Conservation (phyloP, 1,140 invertebrate genomes). For the Drosophila azteca region DNA sequence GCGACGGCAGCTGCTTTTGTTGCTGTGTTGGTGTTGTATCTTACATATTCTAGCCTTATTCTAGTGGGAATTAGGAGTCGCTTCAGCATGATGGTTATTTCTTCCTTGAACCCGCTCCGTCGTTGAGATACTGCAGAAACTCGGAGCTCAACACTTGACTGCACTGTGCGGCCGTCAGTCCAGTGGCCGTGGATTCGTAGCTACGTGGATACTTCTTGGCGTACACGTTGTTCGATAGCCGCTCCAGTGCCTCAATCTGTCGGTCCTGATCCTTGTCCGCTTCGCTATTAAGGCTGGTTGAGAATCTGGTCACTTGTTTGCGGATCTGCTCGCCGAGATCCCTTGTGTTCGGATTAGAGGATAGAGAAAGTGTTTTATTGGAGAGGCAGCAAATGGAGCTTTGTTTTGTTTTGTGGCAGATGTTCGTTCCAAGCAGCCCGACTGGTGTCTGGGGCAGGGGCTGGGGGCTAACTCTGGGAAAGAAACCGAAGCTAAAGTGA, state of each 20-base stretch:
- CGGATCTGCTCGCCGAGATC: slow-evolving; percentile 91
- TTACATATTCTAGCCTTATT: slow-evolving; percentile 39
- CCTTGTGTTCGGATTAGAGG: slow-evolving; percentile 84
- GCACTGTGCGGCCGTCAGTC: slow-evolving; percentile 89
- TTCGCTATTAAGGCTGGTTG: slow-evolving; percentile 85
- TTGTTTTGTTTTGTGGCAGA: slow-evolving; percentile 9
- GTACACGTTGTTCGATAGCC: slow-evolving; percentile 89
- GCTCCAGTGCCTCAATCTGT: slow-evolving; percentile 88
- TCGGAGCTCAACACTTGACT: slow-evolving; percentile 89
- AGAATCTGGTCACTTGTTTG: slow-evolving; percentile 86
- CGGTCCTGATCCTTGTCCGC: slow-evolving; percentile 86
- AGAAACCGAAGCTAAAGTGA: neutral
- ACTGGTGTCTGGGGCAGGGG: slow-evolving; percentile 1
- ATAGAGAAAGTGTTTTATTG: slow-evolving; percentile 59
- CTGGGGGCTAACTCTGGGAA: neutral
- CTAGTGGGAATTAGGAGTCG: slow-evolving; percentile 55
- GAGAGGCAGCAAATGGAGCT: slow-evolving; percentile 3
- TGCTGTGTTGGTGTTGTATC: slow-evolving; percentile 10
- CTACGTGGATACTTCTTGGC: slow-evolving; percentile 86
- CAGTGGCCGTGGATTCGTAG: slow-evolving; percentile 87
- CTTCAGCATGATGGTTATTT: slow-evolving; percentile 27
- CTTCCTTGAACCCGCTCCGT: slow-evolving; percentile 80
- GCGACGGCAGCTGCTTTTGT: slow-evolving; percentile 4
- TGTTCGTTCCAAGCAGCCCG: slow-evolving; percentile 52
- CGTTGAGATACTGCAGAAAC: slow-evolving; percentile 86